Evolutionary conservation across 2,113 vertebrate species (phyloP).

Genomic region (Meriones unguiculatus): DNA sequence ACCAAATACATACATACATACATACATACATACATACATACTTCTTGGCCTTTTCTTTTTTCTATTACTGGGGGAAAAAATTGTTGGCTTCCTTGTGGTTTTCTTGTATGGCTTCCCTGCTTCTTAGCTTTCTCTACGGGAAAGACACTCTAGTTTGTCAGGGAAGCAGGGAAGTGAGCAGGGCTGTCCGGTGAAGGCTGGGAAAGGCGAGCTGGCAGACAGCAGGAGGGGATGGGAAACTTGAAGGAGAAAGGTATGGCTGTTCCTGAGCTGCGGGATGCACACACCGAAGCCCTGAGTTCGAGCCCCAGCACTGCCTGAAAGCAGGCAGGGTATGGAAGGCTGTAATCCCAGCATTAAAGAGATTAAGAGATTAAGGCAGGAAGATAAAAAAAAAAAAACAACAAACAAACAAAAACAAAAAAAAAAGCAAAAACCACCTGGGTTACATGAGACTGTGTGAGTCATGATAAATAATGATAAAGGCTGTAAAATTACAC

Average conservation of each 20-base stretch:
- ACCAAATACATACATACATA: too few species aligned
- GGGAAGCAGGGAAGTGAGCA: not conserved
- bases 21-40: too few species aligned
- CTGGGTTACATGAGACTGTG: not conserved
- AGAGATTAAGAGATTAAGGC: not conserved
- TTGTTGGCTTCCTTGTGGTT: not conserved
- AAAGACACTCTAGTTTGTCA: not conserved
- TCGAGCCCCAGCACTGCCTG: not conserved
- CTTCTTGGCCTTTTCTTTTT: not conserved
- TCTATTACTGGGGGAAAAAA: not conserved
- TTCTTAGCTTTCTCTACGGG: too few species aligned
- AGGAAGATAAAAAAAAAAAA: not conserved
- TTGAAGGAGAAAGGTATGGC: not conserved
- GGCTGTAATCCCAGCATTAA: too few species aligned
- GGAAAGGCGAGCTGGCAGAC: not conserved
- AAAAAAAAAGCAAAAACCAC: not conserved
- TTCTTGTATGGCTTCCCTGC: not conserved
- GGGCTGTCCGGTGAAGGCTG: not conserved
- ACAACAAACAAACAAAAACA: too few species aligned
- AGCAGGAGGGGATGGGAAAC: not conserved
- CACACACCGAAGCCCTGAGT: not conserved
- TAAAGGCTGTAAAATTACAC: not conserved
- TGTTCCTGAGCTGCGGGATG: too few species aligned
- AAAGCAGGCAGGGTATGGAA: not conserved
- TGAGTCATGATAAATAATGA: not conserved